phyloP scores from a whole-genome alignment of 2,113 vertebrate species.

The Isurus oxyrinchus region DNA sequence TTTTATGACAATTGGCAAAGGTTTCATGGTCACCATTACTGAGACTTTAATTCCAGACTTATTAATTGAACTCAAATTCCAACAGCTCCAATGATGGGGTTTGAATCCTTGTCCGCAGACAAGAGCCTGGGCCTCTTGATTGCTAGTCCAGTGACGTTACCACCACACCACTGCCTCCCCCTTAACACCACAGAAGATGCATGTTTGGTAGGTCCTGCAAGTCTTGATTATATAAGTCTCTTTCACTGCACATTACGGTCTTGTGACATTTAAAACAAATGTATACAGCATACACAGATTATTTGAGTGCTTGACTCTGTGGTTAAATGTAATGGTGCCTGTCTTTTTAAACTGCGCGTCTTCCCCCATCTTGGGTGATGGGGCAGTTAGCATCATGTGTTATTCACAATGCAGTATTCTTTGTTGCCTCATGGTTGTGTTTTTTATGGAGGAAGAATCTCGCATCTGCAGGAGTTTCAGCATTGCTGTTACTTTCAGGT shows the following conservation, averaged over 20 bases:
- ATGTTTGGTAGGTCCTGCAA: background rate
- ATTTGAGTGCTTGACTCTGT: background rate
- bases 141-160: too few relatives aligned
- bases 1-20: too few relatives aligned
- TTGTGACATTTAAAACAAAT: background rate
- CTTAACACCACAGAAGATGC: background rate
- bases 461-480: background rate
- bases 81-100: too few relatives aligned
- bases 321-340: background rate
- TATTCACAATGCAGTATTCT: background rate
- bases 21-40: too few relatives aligned
- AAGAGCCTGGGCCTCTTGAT: background rate
- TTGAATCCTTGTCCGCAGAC: too few relatives aligned
- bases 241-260: background rate
- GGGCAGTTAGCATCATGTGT: background rate
- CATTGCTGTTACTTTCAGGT: background rate
- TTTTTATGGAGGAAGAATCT: background rate
- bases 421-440: background rate
- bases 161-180: too few relatives aligned
- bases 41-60: too few relatives aligned
- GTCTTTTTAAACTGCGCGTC: background rate
- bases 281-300: background rate
- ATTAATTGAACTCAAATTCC: too few relatives aligned
- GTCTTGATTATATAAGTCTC: background rate
- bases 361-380: background rate